A percentile compares a stretch with the other conserved stretches of the same genome.
Evolutionary conservation across 2,888 invertebrate genomes (phyloP).

Genomic region (Nezara viridula): DNA sequence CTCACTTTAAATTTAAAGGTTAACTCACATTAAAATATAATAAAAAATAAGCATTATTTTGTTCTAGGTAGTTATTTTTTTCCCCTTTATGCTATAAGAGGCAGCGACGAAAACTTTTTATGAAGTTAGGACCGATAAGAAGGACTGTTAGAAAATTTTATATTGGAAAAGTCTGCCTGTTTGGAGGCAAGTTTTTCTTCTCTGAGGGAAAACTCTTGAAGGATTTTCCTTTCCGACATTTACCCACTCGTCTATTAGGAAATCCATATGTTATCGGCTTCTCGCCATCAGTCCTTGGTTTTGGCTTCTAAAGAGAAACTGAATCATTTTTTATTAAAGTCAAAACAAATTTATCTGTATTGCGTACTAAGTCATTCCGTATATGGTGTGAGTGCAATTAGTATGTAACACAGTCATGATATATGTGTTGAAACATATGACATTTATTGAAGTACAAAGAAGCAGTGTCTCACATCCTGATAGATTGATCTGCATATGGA

Average conservation of each 20-base stretch:
- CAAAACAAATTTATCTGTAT: too few species aligned
- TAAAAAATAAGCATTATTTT: neutral
- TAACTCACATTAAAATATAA: neutral
- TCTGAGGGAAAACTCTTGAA: neutral
- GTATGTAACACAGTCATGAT: too few species aligned
- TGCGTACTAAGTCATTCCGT: too few species aligned
- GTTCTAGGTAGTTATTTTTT: neutral
- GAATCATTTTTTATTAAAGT: too few species aligned
- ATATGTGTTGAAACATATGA: too few species aligned
- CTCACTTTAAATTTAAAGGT: neutral
- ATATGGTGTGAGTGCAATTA: too few species aligned
- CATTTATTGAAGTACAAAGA: too few species aligned
- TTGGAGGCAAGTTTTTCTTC: neutral
- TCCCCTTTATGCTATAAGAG: neutral
- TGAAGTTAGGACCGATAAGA: constrained; percentile 20
- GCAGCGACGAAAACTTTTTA: neutral
- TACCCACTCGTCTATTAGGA: neutral
- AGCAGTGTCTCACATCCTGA: too few species aligned
- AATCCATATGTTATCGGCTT: neutral
- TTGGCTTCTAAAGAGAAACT: neutral
- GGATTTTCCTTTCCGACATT: neutral
- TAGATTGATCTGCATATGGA: too few species aligned
- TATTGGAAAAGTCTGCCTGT: constrained; percentile 25
- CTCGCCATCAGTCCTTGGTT: neutral
- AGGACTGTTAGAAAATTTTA: constrained; percentile 27